phyloP scores from a whole-genome alignment of 2,113 vertebrate species.

The Mustelus asterias region DNA sequence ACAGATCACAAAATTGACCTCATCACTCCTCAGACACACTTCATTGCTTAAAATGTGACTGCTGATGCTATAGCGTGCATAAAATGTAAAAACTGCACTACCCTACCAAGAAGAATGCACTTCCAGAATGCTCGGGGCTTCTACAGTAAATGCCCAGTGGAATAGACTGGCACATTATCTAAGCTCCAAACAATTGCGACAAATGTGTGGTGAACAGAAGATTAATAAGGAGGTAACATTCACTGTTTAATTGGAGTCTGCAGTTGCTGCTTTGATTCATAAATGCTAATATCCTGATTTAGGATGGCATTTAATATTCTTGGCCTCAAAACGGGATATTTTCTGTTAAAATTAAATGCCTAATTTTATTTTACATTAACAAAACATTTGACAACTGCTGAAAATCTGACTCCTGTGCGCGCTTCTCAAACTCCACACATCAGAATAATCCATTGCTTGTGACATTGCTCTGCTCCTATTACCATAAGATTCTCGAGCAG shows the following conservation, averaged over 20 bases:
- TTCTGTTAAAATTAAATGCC: not conserved
- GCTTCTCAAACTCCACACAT: not conserved
- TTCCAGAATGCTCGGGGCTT: not conserved
- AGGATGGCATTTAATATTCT: not conserved
- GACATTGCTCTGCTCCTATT: not conserved
- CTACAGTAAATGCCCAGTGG: not conserved
- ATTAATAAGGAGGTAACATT: slow-evolving; percentile 1
- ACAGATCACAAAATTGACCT: slow-evolving; percentile 82
- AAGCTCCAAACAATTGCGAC: not conserved
- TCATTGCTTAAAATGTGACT: slow-evolving; percentile 69
- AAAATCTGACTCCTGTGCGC: not conserved
- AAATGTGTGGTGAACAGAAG: not conserved
- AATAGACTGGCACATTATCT: not conserved
- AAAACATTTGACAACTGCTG: not conserved
- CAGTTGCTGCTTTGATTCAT: slow-evolving; percentile 24
- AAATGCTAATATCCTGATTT: not conserved
- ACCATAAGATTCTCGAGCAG: not conserved
- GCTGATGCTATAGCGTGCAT: not conserved
- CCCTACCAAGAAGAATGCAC: not conserved
- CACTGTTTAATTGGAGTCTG: not conserved
- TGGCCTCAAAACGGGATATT: not conserved
- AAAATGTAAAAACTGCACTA: not conserved
- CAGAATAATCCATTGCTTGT: not conserved
- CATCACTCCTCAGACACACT: slow-evolving; percentile 80
- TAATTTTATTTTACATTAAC: not conserved